phyloP scores from a whole-genome alignment of 2,113 vertebrate genomes.

The Rhinogobius similis region DNA sequence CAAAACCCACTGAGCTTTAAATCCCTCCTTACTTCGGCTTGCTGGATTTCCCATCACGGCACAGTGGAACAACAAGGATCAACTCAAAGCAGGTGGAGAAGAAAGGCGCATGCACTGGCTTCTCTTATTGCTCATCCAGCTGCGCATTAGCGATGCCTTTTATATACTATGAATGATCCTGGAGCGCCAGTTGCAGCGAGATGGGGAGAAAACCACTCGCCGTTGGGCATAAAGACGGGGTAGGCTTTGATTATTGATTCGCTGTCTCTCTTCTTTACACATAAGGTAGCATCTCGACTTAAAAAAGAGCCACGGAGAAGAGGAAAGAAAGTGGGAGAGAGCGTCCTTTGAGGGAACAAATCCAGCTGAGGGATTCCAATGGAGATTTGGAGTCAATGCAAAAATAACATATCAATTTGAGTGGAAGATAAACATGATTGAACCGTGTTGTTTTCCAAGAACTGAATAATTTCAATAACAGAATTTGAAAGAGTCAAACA shows the following conservation, averaged over 20 bases:
- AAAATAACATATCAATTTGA: conserved; percentile 23
- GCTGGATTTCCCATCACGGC: conserved; percentile 41
- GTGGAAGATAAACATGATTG: conserved; percentile 1
- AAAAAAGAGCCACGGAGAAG: conserved; percentile 59
- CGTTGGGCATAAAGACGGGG: conserved; percentile 61
- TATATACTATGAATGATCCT: conserved; percentile 66
- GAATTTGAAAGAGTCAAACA: neutral
- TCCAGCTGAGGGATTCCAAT: conserved; percentile 44
- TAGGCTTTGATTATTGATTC: conserved; percentile 76
- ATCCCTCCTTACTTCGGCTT: conserved; percentile 35
- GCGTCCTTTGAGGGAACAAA: conserved; percentile 54
- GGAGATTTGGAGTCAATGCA: conserved; percentile 39
- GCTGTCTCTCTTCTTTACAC: conserved; percentile 67
- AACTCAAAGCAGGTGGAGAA: conserved; percentile 34
- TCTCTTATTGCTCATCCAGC: conserved; percentile 44
- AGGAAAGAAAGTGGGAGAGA: conserved; percentile 49
- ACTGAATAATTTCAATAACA: neutral
- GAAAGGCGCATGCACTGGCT: conserved; percentile 34
- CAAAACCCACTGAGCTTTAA: conserved; percentile 50
- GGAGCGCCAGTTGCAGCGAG: conserved; percentile 33
- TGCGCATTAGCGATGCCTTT: conserved; percentile 68
- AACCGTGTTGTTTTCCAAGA: neutral
- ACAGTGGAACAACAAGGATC: conserved; percentile 50
- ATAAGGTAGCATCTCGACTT: conserved; percentile 64
- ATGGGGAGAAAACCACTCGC: conserved; percentile 54